Evolutionary conservation across 2,113 vertebrate genomes (phyloP).

Genomic region (Semnornis frantzii): DNA sequence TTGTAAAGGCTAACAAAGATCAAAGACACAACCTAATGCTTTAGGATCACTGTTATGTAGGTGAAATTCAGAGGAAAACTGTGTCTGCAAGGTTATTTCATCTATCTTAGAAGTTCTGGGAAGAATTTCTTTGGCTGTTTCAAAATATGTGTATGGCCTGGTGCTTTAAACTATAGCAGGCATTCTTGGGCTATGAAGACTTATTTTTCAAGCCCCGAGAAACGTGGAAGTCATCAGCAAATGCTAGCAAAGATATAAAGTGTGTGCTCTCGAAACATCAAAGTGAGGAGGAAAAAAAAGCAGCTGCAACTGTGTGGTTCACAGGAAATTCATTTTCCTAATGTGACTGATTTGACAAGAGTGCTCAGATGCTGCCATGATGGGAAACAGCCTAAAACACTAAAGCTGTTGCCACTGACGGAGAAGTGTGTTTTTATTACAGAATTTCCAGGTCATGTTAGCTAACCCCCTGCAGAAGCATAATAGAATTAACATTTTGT

Average conservation of each 20-base stretch:
- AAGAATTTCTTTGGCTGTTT: background rate
- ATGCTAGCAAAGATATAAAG: background rate
- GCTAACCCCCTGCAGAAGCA: background rate
- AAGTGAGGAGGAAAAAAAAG: background rate
- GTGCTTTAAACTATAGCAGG: background rate
- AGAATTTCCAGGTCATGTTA: background rate
- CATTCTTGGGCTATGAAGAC: background rate
- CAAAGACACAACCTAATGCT: background rate
- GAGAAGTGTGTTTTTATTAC: background rate
- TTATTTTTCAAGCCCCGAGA: slow-evolving; percentile 4
- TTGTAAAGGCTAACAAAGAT: background rate
- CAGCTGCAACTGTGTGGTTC: background rate
- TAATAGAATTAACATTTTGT: background rate
- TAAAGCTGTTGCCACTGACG: background rate
- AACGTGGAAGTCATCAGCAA: background rate
- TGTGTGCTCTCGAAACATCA: slow-evolving; percentile 15
- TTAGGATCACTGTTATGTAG: background rate
- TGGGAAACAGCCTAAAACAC: background rate
- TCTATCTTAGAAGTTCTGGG: background rate
- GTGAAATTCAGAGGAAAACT: background rate
- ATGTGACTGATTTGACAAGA: background rate
- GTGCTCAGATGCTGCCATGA: background rate
- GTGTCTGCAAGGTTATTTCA: background rate
- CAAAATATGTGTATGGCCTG: background rate
- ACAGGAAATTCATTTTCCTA: slow-evolving; percentile 21